Percentiles rank a stretch among this genome's conserved stretches.
Conservation (phyloP, 2,113 vertebrate genomes). For the Diadophis punctatus region DNA sequence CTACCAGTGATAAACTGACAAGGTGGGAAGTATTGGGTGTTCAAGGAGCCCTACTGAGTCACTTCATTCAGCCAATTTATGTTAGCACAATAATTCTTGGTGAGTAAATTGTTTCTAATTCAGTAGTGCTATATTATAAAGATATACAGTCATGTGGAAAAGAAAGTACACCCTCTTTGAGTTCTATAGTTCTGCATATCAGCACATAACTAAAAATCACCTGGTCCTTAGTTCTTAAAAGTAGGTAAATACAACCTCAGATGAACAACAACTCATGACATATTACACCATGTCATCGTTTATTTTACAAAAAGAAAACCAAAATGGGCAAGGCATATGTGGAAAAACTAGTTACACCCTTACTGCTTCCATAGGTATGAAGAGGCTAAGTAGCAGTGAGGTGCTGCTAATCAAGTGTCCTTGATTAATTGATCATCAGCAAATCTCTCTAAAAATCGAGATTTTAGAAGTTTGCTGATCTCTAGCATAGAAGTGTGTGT, state of each 20-base stretch:
- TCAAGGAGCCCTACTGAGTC: constrained; percentile 90
- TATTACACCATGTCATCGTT: background rate
- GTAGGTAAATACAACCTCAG: background rate
- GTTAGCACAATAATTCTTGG: constrained; percentile 85
- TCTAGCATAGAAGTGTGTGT: background rate
- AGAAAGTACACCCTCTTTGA: background rate
- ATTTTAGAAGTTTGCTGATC: background rate
- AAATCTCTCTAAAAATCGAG: background rate
- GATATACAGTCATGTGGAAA: background rate
- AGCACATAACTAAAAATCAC: background rate
- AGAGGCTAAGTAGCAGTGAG: background rate
- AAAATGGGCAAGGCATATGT: background rate
- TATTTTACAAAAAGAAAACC: background rate
- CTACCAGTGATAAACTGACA: constrained; percentile 86
- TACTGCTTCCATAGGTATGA: background rate
- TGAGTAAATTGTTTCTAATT: constrained; percentile 48
- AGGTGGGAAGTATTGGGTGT: constrained; percentile 93
- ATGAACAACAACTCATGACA: background rate
- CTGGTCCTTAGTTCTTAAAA: background rate
- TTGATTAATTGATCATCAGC: background rate
- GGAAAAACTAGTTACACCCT: background rate
- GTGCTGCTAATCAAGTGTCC: background rate
- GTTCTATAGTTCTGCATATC: background rate
- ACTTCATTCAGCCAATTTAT: constrained; percentile 91
- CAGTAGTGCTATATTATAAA: background rate